phyloP scores from a whole-genome alignment of 1,140 invertebrate genomes.

The Antheraea mylitta region DNA sequence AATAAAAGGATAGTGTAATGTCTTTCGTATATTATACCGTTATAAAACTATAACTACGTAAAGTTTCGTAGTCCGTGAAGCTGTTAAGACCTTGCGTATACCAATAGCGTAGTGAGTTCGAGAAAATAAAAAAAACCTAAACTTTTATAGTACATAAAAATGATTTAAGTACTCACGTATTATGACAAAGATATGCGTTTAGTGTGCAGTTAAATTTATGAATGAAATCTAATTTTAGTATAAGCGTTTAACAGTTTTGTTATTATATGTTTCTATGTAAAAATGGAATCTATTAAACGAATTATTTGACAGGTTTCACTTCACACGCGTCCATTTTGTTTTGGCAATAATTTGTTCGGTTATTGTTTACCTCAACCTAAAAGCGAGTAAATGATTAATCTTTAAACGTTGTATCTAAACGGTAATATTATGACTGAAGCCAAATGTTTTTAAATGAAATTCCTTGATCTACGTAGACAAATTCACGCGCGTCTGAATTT shows the following conservation, averaged over 20 bases:
- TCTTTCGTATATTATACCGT: neutral
- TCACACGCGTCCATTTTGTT: slow-evolving; percentile 12
- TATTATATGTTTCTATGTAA: slow-evolving; percentile 9
- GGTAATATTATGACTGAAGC: slow-evolving; percentile 1
- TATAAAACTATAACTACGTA: neutral
- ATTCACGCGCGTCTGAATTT: neutral
- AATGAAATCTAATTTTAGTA: neutral
- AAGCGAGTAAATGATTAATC: slow-evolving; percentile 19
- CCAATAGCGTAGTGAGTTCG: no score
- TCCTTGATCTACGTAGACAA: neutral
- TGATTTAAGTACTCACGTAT: neutral
- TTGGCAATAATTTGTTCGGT: slow-evolving; percentile 16
- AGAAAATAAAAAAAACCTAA: no score
- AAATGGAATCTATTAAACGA: slow-evolving; percentile 18
- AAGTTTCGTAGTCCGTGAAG: no score
- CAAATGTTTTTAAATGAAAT: neutral
- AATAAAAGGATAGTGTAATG: neutral
- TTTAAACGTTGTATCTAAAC: neutral
- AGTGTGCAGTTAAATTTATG: slow-evolving; percentile 2
- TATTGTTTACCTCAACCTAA: slow-evolving; percentile 17
- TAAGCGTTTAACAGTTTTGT: neutral
- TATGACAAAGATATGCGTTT: neutral
- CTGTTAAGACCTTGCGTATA: no score
- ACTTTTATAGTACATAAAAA: neutral
- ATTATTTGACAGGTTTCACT: slow-evolving; percentile 22